Base-by-base conservation (phyloP, 2,797 vertebrate genomes). In the Loris lydekkerianus region DNA sequence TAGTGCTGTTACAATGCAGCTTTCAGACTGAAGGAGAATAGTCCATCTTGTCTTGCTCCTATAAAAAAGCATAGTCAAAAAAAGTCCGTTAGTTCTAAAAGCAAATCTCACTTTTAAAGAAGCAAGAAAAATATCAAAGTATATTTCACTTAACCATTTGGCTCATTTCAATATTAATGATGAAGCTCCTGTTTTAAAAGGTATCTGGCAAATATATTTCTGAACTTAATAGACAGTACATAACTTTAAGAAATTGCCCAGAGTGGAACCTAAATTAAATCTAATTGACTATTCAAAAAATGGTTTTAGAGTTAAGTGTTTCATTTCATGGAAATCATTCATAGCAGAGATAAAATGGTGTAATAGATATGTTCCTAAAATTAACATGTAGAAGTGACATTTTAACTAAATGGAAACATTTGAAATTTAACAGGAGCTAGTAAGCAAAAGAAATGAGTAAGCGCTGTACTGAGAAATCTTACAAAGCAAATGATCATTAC, bases 11-110 rank as follows among this genome's bases (percentile, higher is more conserved):
- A 97, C 49, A 85, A 96, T 65, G 81, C 82, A 76, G 91, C 65
- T 97, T 97, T 98, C 96, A 95, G 96, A 95, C 97, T 95, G 94
- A 96, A 97, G 96, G 70, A 97, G 93, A 23, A 0, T 25, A 85
- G 70, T 91, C 92, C 93, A 60, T 96, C 96, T 91, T 96, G 97
- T 96, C 96, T 98, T 97, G 96, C 53, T 93, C 98, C 98, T 98
- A 97, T 72, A 91, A 96, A 87, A 93, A 93, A 97, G 95, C 65
- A 97, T 34, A 56, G 29, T 81, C 92, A 86, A 96, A 97, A 65
- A 96, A 76, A 85, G 18, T 67, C 67, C 77, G 29, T 97, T 96
- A 96, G 67, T 92, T 75, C 9, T 96, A 88, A 84, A 89, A 93
- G 78, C 80, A 53, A 10, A 92, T 83, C 21, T 81, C 53, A 69